These are phyloP conservation scores for Empidonax traillii DNA, from an alignment of 2,113 vertebrate species.

Conservation along the genomic window DNA sequence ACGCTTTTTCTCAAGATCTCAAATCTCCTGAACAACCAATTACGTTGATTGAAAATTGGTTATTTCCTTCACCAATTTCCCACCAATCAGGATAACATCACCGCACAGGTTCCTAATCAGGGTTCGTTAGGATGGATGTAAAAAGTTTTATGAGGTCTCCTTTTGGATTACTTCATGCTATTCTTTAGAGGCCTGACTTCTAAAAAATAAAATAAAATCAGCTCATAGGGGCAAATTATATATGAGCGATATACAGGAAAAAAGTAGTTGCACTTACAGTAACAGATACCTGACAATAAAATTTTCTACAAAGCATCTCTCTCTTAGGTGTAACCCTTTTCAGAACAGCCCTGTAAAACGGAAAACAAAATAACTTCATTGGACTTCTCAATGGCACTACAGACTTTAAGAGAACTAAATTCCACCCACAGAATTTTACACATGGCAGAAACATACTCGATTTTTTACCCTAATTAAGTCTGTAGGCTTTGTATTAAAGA, in stretches of 20 bases:
- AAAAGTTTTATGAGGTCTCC: background rate
- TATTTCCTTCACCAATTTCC: constrained; percentile 45
- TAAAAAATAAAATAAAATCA: background rate
- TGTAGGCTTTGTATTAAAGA: background rate
- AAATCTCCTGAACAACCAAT: constrained; percentile 17
- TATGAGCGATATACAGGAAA: background rate
- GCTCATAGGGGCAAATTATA: background rate
- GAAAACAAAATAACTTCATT: background rate
- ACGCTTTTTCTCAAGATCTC: background rate
- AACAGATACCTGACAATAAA: background rate
- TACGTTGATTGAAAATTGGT: constrained; percentile 31
- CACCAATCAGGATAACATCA: background rate
- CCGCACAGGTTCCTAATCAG: constrained; percentile 1
- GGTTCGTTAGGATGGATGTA: background rate
- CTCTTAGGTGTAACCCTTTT: background rate
- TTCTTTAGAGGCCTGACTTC: background rate
- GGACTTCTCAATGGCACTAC: background rate
- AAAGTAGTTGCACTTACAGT: background rate
- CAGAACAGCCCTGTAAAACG: background rate
- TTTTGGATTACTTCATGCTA: background rate
- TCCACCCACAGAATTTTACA: background rate
- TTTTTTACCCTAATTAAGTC: background rate
- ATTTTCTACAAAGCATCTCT: background rate
- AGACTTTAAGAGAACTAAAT: background rate
- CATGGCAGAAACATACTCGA: background rate